Base-by-base conservation (phyloP, 1,140 invertebrate genomes). In the Aphaenogaster floridana region DNA sequence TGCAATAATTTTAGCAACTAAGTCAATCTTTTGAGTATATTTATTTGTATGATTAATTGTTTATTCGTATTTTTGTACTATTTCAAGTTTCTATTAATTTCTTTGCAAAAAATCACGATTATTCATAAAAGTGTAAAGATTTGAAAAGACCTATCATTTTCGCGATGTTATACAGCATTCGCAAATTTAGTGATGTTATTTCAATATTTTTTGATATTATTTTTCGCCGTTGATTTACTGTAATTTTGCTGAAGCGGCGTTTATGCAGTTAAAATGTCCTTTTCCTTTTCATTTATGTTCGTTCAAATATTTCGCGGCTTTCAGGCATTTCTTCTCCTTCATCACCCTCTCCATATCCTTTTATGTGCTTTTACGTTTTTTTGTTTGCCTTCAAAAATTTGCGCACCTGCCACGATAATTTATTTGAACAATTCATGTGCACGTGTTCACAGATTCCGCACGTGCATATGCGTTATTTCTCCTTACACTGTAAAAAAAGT, bases 121-220 rank as follows among this genome's bases (percentile, higher is more conserved):
- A 15, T 0, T 45, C 6, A 71, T 34, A 42, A 71, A n/a, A 42
- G 3, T 4, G 9, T 28, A 48, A n/a, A 39, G 6, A 5, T 52
- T 39, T 13, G n/a, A 54, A 15, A 45, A 57, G 0, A 59, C 3
- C 11, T 0, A 54, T 81, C 17, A n/a, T 28, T 59, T 42, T 13
- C 9, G 39, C 21, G 9, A 81, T 8, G 15, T 71, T 15, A n/a
- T 39, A 11, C 42, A 69, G 6, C 8, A 69, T 39, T 54, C 36
- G 1, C 13, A 54, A 57, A 59, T 77, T 42, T 61, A 71, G 9
- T 8, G 21, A 69, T 3, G 0, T 54, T 68, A 64, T 64, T n/a
- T 71, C 9, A 69, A 87, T 89, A 89, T 87, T 87, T 92, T 61
- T 69, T 79, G 54, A 91, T 87, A 92, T 92, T 87, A 85, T 66